Evolutionary conservation across 2,797 vertebrate species (phyloP).

Genomic region (Tangara arthus): DNA sequence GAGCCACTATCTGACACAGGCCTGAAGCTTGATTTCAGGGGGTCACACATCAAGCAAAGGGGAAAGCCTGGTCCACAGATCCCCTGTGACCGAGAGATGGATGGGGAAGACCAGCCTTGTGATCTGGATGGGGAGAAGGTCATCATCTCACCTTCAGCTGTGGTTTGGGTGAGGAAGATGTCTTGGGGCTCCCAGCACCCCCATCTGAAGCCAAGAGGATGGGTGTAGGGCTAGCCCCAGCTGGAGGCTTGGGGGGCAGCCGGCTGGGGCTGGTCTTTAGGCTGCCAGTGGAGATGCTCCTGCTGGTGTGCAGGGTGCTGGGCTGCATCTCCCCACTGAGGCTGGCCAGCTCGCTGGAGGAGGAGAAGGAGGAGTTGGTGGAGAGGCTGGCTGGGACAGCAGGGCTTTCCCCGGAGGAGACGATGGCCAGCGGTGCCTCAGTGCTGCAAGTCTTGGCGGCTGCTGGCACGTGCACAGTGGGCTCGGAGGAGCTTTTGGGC

Average conservation of each 20-base stretch:
- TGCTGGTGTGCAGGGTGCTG: slow-evolving; percentile 58
- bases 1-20: not conserved
- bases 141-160: slow-evolving; percentile 73
- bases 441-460: slow-evolving; percentile 54
- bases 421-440: not conserved
- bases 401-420: slow-evolving; percentile 75
- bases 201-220: slow-evolving; percentile 51
- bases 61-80: not conserved
- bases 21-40: not conserved
- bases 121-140: not conserved
- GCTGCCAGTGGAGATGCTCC: slow-evolving; percentile 21
- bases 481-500: slow-evolving; percentile 92
- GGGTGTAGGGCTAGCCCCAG: slow-evolving; percentile 54
- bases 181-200: not conserved
- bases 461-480: slow-evolving; percentile 81
- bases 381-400: slow-evolving; percentile 81
- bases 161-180: slow-evolving; percentile 58
- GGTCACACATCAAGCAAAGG: not conserved
- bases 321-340: slow-evolving; percentile 58
- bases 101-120: not conserved
- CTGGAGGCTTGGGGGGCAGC: slow-evolving; percentile 60
- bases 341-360: slow-evolving; percentile 66
- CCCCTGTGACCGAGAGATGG: rapidly evolving
- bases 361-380: slow-evolving; percentile 75
- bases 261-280: slow-evolving; percentile 23